Percentiles rank a stretch among this genome's conserved stretches.
Evolutionary conservation across 2,888 invertebrate genomes (phyloP).

Genomic region (Opisthograptis luteolata): DNA sequence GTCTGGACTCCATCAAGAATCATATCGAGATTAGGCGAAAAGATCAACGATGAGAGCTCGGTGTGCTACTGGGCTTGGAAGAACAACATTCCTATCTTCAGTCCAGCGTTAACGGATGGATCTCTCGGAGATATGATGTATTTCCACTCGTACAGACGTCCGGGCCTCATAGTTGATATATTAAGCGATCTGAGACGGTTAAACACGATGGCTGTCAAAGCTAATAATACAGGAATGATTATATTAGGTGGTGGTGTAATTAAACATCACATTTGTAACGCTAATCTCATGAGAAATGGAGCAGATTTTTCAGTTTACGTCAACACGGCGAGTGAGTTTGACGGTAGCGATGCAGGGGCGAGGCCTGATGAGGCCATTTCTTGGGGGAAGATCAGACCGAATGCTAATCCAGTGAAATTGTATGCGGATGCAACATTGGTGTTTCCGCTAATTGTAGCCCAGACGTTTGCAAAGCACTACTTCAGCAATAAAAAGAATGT

Average conservation of each 20-base stretch:
- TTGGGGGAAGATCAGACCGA: slow-evolving; percentile 98
- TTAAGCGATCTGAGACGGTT: slow-evolving; percentile 94
- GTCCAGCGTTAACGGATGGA: slow-evolving; percentile 99
- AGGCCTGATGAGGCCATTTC: slow-evolving; percentile 99
- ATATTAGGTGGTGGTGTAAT: slow-evolving; percentile 98
- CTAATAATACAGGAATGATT: slow-evolving; percentile 97
- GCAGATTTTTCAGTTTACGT: slow-evolving; percentile 97
- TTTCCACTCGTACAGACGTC: slow-evolving; percentile 97
- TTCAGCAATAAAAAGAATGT: slow-evolving; percentile 82
- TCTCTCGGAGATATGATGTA: slow-evolving; percentile 99
- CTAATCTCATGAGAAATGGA: slow-evolving; percentile 99
- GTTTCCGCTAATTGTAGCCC: slow-evolving; percentile 97
- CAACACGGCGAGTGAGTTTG: slow-evolving; percentile 98
- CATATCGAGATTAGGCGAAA: slow-evolving; percentile 91
- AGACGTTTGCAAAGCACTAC: slow-evolving; percentile 95
- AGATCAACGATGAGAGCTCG: slow-evolving; percentile 95
- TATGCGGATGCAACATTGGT: slow-evolving; percentile 97
- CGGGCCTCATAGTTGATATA: slow-evolving; percentile 97
- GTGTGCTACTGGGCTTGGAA: slow-evolving; percentile 99
- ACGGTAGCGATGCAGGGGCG: slow-evolving; percentile 99
- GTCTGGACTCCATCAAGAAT: slow-evolving; percentile 93
- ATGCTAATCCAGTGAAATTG: slow-evolving; percentile 95
- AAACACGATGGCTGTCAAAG: slow-evolving; percentile 97
- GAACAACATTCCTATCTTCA: slow-evolving; percentile 98
- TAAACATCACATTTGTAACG: slow-evolving; percentile 99